These are phyloP conservation scores for Chaetodon trifasciatus DNA, from an alignment of 2,797 vertebrate genomes.

Conservation along the genomic window DNA sequence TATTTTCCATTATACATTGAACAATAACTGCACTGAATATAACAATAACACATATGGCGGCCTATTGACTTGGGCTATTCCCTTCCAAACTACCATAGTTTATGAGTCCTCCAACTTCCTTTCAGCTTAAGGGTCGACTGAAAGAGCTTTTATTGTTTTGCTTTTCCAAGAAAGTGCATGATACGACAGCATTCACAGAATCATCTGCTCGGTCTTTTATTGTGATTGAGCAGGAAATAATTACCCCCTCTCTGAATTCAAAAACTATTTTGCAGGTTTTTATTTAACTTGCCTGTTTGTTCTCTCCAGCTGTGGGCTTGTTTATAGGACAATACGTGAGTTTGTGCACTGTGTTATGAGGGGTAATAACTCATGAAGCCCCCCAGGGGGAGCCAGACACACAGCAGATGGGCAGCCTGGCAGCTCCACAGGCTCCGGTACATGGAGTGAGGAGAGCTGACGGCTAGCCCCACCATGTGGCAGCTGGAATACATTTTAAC, in stretches of 20 bases:
- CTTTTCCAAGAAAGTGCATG: slow-evolving; percentile 8
- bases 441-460: slow-evolving; percentile 54
- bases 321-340: slow-evolving; percentile 54
- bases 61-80: background rate
- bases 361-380: slow-evolving; percentile 72
- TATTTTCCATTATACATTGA: background rate
- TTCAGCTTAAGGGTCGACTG: slow-evolving; percentile 20
- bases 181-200: background rate
- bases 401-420: slow-evolving; percentile 64
- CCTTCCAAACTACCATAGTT: slow-evolving; percentile 16
- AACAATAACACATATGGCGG: slow-evolving; percentile 5
- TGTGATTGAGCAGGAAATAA: slow-evolving; percentile 28
- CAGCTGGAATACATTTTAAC: slow-evolving; percentile 69
- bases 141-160: slow-evolving; percentile 17
- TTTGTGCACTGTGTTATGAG: slow-evolving; percentile 37
- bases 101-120: slow-evolving; percentile 27
- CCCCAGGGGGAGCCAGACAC: slow-evolving; percentile 79
- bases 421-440: slow-evolving; percentile 12
- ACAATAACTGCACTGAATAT: background rate
- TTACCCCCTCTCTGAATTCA: background rate
- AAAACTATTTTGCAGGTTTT: slow-evolving; percentile 16
- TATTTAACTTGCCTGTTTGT: slow-evolving; percentile 31
- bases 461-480: slow-evolving; percentile 78
- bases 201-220: slow-evolving; percentile 19
- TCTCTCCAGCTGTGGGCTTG: slow-evolving; percentile 51